These are phyloP conservation scores for Microcebus tavaratra DNA, from an alignment of 2,113 vertebrate genomes.

Conservation along the genomic window DNA sequence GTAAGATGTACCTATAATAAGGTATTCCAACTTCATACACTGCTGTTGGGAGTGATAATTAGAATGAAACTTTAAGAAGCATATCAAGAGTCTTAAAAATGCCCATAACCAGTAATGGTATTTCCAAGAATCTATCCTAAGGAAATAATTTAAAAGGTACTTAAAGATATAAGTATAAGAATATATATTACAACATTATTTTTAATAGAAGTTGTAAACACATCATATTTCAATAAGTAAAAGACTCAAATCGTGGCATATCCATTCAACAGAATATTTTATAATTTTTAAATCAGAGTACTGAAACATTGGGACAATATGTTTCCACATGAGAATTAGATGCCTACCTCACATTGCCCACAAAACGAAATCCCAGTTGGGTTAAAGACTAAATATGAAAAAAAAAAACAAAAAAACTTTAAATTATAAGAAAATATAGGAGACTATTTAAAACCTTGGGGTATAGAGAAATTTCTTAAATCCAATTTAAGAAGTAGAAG, in stretches of 20 bases:
- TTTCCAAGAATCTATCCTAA: neutral
- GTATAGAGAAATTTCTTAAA: neutral
- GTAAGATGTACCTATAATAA: neutral
- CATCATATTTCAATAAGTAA: conserved; percentile 10
- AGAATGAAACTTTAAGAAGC: neutral
- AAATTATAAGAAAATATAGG: neutral
- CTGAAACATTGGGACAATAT: neutral
- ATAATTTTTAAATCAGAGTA: neutral
- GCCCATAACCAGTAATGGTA: neutral
- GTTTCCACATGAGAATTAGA: neutral
- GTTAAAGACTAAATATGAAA: neutral
- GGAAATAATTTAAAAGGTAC: neutral
- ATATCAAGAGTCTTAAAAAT: neutral
- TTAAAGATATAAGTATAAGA: neutral
- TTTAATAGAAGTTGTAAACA: neutral
- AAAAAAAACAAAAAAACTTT: neutral
- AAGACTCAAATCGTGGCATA: neutral
- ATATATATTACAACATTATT: neutral
- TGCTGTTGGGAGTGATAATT: neutral
- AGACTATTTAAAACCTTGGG: neutral
- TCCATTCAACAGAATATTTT: neutral
- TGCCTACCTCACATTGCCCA: neutral
- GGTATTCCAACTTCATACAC: neutral
- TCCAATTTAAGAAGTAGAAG: neutral
- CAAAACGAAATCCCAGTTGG: neutral